Conservation (phyloP, 2,113 vertebrate genomes). For the Mesitornis unicolor region DNA sequence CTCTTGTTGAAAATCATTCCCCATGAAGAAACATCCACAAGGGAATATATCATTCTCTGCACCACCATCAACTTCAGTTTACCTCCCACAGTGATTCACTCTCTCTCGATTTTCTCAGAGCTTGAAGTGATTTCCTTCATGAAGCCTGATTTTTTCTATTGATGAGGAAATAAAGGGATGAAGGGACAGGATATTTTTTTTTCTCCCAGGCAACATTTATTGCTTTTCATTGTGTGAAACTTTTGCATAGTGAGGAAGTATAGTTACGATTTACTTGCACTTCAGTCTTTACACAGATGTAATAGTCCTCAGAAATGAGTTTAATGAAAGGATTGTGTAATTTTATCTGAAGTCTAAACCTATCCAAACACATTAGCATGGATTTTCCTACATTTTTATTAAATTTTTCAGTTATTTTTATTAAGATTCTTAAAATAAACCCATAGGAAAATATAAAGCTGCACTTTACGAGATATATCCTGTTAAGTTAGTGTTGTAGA, state of each 20-base stretch:
- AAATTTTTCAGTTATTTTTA: neutral
- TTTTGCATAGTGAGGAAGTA: neutral
- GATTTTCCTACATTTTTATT: constrained; percentile 9
- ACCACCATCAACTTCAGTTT: neutral
- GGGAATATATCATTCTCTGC: neutral
- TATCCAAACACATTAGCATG: neutral
- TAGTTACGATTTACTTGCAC: neutral
- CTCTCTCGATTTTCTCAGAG: neutral
- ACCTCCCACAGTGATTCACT: neutral
- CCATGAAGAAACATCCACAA: neutral
- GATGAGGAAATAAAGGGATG: neutral
- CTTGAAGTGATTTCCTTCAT: neutral
- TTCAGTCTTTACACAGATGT: neutral
- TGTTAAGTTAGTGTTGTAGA: constrained; percentile 5
- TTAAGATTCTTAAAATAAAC: constrained; percentile 18
- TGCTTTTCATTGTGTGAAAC: neutral
- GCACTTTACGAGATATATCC: constrained; percentile 32
- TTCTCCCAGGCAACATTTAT: neutral
- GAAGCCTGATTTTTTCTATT: neutral
- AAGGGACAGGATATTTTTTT: neutral
- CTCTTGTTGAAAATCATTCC: neutral
- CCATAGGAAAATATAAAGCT: neutral
- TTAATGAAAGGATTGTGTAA: neutral
- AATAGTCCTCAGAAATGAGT: neutral
- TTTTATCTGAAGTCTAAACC: neutral